These are phyloP conservation scores for Sebastes aleutianus DNA, from an alignment of 2,797 vertebrate genomes.

Conservation along the genomic window DNA sequence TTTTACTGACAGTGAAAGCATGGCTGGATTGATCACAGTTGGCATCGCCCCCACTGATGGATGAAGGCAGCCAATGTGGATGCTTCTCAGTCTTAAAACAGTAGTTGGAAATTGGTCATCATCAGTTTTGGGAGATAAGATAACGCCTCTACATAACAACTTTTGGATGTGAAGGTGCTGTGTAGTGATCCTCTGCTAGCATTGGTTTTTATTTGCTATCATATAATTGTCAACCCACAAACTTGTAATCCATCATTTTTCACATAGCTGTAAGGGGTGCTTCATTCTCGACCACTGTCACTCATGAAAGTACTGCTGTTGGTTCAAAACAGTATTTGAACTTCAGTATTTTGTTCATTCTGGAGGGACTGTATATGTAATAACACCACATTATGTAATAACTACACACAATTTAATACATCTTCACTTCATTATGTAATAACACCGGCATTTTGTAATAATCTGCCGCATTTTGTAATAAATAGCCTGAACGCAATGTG, in stretches of 20 bases:
- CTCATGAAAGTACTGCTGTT: background rate
- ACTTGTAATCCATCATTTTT: background rate
- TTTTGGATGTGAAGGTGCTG: background rate
- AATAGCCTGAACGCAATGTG: background rate
- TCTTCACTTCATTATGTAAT: background rate
- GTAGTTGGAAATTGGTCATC: background rate
- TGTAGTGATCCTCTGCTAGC: background rate
- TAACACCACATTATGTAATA: background rate
- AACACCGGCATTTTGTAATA: background rate
- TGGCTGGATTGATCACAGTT: slow-evolving; percentile 22
- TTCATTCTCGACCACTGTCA: background rate
- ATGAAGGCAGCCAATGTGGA: slow-evolving; percentile 16
- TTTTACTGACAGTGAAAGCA: slow-evolving; percentile 25
- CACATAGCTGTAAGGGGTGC: background rate
- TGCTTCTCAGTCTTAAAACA: slow-evolving; percentile 16
- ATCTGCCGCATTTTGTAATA: background rate
- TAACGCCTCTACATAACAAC: background rate
- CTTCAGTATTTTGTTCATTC: slow-evolving; percentile 1
- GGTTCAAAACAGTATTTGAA: slow-evolving; percentile 18
- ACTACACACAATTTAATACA: background rate
- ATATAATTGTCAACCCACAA: background rate
- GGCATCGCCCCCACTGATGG: slow-evolving; percentile 2
- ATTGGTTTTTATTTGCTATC: background rate
- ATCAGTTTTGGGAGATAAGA: background rate
- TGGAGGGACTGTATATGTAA: background rate